phyloP scores from a whole-genome alignment of 2,888 invertebrate genomes.

The Andrena bicolor region DNA sequence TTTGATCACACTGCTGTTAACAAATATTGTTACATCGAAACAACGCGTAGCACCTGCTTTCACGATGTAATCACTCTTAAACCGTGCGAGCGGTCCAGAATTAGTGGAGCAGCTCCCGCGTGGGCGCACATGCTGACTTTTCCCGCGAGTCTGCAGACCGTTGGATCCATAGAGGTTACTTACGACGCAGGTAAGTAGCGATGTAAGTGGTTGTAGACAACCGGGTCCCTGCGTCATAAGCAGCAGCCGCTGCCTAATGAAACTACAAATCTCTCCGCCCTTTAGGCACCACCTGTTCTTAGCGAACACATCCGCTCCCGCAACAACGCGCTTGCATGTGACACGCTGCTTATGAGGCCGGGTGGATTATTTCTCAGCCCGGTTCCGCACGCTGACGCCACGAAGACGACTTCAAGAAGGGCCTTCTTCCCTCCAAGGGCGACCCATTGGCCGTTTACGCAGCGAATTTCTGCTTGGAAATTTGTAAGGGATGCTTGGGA shows the following conservation, averaged over 20 bases:
- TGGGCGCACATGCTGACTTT: slow-evolving; percentile 37
- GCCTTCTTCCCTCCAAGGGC: slow-evolving; percentile 22
- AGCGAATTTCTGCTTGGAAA: background rate
- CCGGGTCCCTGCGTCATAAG: slow-evolving; percentile 82
- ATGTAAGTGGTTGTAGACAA: slow-evolving; percentile 85
- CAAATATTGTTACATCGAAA: too few relatives aligned
- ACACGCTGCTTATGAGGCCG: slow-evolving; percentile 77
- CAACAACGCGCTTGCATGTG: slow-evolving; percentile 78
- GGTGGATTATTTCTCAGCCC: slow-evolving; percentile 75
- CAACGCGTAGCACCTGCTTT: background rate
- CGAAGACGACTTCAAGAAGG: slow-evolving; percentile 33
- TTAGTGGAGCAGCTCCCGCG: background rate
- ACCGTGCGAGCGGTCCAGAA: background rate
- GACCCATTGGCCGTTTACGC: slow-evolving; percentile 1
- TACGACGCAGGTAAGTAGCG: slow-evolving; percentile 83
- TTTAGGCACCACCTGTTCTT: slow-evolving; percentile 83
- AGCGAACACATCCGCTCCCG: slow-evolving; percentile 74
- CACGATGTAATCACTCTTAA: background rate
- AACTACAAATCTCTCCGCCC: slow-evolving; percentile 85
- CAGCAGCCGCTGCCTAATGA: slow-evolving; percentile 84
- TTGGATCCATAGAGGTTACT: slow-evolving; percentile 73
- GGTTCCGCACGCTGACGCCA: slow-evolving; percentile 38
- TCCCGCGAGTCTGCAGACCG: slow-evolving; percentile 38
- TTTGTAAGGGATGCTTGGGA: background rate
- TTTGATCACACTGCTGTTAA: too few relatives aligned